Conservation (phyloP, 2,888 invertebrate genomes). For the Trissolcus japonicus region DNA sequence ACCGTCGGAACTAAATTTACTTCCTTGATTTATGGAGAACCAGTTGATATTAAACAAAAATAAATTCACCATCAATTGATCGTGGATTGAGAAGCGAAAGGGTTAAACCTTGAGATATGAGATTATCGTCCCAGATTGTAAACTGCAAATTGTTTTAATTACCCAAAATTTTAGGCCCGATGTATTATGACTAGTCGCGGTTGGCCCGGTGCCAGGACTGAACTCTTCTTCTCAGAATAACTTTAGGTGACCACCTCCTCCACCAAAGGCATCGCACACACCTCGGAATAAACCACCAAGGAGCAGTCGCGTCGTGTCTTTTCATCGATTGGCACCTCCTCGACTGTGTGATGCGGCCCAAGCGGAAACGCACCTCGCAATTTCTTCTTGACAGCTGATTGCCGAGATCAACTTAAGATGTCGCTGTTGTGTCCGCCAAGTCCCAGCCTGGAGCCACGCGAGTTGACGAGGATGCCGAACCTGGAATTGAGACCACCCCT, state of each 20-base stretch:
- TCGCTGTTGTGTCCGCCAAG: conserved; percentile 29
- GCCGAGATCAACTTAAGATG: conserved; percentile 7
- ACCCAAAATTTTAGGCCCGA: conserved; percentile 29
- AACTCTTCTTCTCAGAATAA: conserved; percentile 72
- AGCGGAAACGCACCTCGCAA: not conserved
- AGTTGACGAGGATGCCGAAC: not conserved
- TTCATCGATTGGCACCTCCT: not conserved
- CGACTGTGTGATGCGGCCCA: not conserved
- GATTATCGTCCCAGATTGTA: not conserved
- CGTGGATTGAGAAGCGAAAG: no score
- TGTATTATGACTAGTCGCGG: conserved; percentile 52
- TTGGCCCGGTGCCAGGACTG: conserved; percentile 66
- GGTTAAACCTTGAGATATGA: conserved; percentile 23
- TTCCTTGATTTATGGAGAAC: no score
- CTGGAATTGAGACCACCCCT: conserved; percentile 58
- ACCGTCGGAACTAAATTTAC: no score
- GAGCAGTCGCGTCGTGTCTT: conserved; percentile 69
- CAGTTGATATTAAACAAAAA: no score
- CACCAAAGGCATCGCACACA: conserved; percentile 56
- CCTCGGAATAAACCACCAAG: conserved; percentile 63
- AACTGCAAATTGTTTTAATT: conserved; percentile 38
- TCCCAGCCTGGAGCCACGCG: conserved; percentile 10
- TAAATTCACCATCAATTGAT: no score
- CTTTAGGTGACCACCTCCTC: conserved; percentile 73
- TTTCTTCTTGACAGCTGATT: conserved; percentile 12